Percentiles rank a stretch among this genome's conserved stretches.
Conservation (phyloP, 2,888 invertebrate species). For the Clistopyga incitator region DNA sequence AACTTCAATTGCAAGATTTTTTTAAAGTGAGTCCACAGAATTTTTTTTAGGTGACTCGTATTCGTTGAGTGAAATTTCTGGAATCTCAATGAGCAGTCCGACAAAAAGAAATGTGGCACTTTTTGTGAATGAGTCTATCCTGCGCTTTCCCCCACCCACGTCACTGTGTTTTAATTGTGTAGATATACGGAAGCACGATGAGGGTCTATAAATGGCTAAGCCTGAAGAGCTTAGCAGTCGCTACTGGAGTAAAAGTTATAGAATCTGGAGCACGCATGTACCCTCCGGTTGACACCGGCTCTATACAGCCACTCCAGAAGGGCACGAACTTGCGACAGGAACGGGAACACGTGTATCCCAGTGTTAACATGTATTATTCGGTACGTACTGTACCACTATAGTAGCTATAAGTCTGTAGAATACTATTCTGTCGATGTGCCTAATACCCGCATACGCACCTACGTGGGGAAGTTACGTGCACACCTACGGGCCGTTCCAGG, state of each 20-base stretch:
- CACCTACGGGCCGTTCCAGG: background rate
- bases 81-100: too few species aligned
- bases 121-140: too few species aligned
- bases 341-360: conserved; percentile 58
- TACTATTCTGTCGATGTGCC: conserved; percentile 2
- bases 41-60: too few species aligned
- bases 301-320: conserved; percentile 34
- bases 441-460: conserved; percentile 21
- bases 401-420: background rate
- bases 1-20: too few species aligned
- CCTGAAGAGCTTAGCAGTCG: conserved; percentile 72
- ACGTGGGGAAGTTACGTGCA: background rate
- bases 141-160: background rate
- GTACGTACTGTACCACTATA: conserved; percentile 10
- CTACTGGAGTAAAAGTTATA: conserved; percentile 71
- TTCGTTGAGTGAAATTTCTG: too few species aligned
- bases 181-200: conserved; percentile 66
- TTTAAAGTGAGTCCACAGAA: too few species aligned
- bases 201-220: conserved; percentile 78
- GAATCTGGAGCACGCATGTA: conserved; percentile 60
- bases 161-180: conserved; percentile 31
- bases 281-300: conserved; percentile 35
- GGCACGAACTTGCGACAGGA: conserved; percentile 28
- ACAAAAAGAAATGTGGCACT: too few species aligned
- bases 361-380: conserved; percentile 36